phyloP scores from a whole-genome alignment of 2,888 invertebrate species.

The Folsomia manolachei region DNA sequence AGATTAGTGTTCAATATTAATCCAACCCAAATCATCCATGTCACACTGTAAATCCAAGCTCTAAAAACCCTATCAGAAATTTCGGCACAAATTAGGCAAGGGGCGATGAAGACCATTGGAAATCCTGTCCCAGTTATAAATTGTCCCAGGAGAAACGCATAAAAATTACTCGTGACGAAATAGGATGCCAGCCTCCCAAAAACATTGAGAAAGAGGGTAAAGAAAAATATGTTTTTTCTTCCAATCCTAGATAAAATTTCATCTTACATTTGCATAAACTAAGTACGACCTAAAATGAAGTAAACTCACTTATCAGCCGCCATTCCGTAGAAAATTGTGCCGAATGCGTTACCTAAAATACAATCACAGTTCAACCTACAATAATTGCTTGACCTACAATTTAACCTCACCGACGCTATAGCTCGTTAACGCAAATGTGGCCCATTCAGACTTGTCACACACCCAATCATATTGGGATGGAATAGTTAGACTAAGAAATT shows the following conservation, averaged over 20 bases:
- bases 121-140: constrained; percentile 34
- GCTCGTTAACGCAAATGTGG: constrained; percentile 39
- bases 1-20: constrained; percentile 15
- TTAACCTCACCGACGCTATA: constrained; percentile 30
- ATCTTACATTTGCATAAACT: no score
- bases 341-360: constrained; percentile 61
- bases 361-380: background rate
- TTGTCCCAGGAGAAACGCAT: constrained; percentile 30
- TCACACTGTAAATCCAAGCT: constrained; percentile 27
- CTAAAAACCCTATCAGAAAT: constrained; percentile 41
- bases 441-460: constrained; percentile 55
- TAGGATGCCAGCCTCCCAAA: constrained; percentile 32
- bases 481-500: constrained; percentile 57
- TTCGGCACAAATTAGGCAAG: constrained; percentile 42
- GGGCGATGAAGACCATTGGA: constrained; percentile 42
- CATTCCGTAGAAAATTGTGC: constrained; percentile 60
- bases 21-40: constrained; percentile 35
- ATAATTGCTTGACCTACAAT: constrained; percentile 1
- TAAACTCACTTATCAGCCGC: constrained; percentile 63
- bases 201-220: constrained; percentile 54
- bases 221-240: constrained; percentile 57
- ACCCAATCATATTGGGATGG: constrained; percentile 61
- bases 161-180: constrained; percentile 32
- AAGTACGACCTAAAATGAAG: no score
- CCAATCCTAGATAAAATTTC: no score